A percentile compares a stretch with the other conserved stretches of the same genome.
Conservation (phyloP, 2,888 invertebrate species). For the Acleris literana region DNA sequence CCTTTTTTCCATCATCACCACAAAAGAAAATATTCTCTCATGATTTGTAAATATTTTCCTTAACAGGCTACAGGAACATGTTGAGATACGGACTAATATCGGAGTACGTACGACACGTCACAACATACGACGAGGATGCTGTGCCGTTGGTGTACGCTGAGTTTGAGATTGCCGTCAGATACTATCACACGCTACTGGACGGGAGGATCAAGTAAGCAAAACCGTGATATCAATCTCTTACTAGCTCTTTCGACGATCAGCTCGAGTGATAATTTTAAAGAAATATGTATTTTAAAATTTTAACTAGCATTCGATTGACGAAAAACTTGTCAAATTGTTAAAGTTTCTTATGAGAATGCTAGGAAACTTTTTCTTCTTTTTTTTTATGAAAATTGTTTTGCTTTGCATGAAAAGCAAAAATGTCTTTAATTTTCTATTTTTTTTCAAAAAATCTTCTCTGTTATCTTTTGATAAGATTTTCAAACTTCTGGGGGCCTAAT, state of each 20-base stretch:
- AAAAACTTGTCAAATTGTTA: too few species aligned
- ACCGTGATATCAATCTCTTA: not conserved
- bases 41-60: not conserved
- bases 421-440: rapidly evolving
- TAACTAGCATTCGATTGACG: too few species aligned
- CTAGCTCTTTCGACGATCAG: not conserved
- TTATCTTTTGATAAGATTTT: too few species aligned
- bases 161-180: conserved; percentile 62
- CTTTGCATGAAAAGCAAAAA: too few species aligned
- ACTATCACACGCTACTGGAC: conserved; percentile 61
- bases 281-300: too few species aligned
- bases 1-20: too few species aligned
- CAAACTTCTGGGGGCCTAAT: too few species aligned
- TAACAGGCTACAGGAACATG: conserved; percentile 61
- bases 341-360: too few species aligned
- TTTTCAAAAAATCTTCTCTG: too few species aligned
- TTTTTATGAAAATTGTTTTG: too few species aligned
- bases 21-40: not conserved
- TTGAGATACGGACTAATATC: conserved; percentile 58
- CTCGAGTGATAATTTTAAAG: too few species aligned
- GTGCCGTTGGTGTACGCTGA: conserved; percentile 64
- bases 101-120: conserved; percentile 53
- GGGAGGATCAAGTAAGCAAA: conserved; percentile 64
- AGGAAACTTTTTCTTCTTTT: too few species aligned
- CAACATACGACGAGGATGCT: conserved; percentile 54